These are phyloP conservation scores for Leptinotarsa texana DNA, from an alignment of 1,140 invertebrate genomes.

Conservation along the genomic window DNA sequence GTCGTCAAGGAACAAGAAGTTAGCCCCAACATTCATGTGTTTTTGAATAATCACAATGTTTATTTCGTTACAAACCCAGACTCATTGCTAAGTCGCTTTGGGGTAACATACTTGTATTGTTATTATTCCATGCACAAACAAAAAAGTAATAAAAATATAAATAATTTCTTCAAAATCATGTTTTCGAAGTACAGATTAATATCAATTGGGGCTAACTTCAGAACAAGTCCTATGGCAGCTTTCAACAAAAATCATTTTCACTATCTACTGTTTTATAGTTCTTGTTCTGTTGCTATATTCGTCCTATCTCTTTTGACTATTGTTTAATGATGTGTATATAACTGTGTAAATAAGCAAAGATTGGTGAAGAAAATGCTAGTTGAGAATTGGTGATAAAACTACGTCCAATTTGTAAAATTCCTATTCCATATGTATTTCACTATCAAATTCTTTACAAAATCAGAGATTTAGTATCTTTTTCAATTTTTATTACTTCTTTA, in stretches of 20 bases:
- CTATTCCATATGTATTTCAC: background rate
- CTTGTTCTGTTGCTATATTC: conserved; percentile 1
- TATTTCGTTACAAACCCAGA: no score
- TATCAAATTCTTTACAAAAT: background rate
- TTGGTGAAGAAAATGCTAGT: conserved; percentile 9
- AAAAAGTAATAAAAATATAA: no score
- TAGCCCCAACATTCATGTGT: background rate
- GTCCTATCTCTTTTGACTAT: background rate
- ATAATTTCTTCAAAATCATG: no score
- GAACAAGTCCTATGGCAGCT: background rate
- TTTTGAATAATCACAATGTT: no score
- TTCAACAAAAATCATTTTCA: background rate
- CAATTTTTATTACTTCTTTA: no score
- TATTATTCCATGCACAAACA: no score
- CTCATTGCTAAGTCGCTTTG: no score
- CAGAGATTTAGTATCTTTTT: no score
- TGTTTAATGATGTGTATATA: conserved; percentile 6
- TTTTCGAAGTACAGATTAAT: no score
- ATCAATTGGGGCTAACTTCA: background rate
- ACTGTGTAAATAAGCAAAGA: conserved; percentile 11
- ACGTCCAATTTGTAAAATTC: background rate
- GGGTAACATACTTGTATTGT: no score
- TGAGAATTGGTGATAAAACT: conserved; percentile 2
- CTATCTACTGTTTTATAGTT: background rate
- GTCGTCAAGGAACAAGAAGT: background rate